Evolutionary conservation across 2,888 invertebrate genomes (phyloP).

Genomic region (Dicyrtoma fusca): DNA sequence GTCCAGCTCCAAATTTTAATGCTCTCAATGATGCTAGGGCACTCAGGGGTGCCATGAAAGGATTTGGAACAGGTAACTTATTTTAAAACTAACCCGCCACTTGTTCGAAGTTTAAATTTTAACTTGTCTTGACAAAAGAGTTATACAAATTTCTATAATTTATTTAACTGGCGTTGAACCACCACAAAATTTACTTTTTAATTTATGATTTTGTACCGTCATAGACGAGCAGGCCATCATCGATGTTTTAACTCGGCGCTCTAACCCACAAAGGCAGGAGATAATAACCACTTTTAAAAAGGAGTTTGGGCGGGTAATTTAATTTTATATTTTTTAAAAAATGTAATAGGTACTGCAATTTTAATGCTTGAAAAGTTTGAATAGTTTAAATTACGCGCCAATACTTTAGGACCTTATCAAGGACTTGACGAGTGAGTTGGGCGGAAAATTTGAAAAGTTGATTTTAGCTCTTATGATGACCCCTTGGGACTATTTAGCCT

Average conservation of each 20-base stretch:
- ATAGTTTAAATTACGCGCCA: not conserved
- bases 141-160: no score
- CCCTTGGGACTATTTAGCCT: conserved; percentile 62
- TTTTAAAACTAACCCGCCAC: not conserved
- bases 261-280: conserved; percentile 73
- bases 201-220: not conserved
- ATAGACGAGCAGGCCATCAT: conserved; percentile 74
- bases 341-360: not conserved
- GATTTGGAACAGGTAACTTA: conserved; percentile 63
- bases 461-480: conserved; percentile 72
- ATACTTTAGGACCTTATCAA: conserved; percentile 65
- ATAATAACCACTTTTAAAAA: conserved; percentile 67
- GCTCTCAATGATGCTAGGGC: conserved; percentile 69
- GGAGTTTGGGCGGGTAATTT: conserved; percentile 62
- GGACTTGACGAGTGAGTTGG: conserved; percentile 73
- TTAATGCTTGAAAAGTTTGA: not conserved
- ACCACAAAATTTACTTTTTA: conserved; percentile 10
- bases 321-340: not conserved
- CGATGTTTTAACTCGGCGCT: conserved; percentile 70
- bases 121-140: no score
- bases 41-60: conserved; percentile 73
- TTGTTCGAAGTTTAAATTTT: no score
- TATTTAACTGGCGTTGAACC: no score
- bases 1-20: conserved; percentile 66
- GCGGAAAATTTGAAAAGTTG: conserved; percentile 76